Base-by-base conservation (phyloP, 2,888 invertebrate genomes). In the Gonocerus acuteangulatus region DNA sequence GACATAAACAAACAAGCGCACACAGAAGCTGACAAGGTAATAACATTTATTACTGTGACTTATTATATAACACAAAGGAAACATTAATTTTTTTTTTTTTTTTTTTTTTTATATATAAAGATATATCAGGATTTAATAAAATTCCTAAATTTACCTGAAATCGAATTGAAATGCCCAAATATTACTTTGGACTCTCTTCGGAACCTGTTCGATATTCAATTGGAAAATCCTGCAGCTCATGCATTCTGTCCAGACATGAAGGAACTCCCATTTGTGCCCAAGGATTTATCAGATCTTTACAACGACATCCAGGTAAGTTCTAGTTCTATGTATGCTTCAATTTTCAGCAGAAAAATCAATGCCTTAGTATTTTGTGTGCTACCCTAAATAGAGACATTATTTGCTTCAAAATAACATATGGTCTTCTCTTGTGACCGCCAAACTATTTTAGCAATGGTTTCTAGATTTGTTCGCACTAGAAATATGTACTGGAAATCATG, bases 191-290 rank as follows among this genome's bases (percentile, higher is more conserved):
- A 57, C 44, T 44, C 45, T 1, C 47, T 57, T 6, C 23, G 16
- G 13, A 47, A 45, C n/a, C 45, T 57, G 11, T 57, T 57, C 7
- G 45, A 44, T n/a, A 21, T 47, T 7, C 36, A 32, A 7, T 22
- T 45, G 1, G 19, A 44, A 27, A 57, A 11, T 32, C 57, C 57
- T 0, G 57, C 32, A 1, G 47, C 44, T 15, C 9, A 21, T 16
- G 47, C 57, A 2, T 47, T 57, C n/a, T 13, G 3, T 9, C 7
- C 39, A 6, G 57, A 57, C 16, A 18, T 23, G 13, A 32, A 1
- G 1, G 57, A 57, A 23, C 34, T 57, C 15, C 18, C 57, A 3
- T 27, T 23, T 1, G 47, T 57, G 7, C 57, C 57, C 19, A 47
- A 45, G 23, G 57, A 57, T 22, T 18, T 57, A 45, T 22, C 32